phyloP scores from a whole-genome alignment of 2,113 vertebrate genomes.

The Natator depressus region DNA sequence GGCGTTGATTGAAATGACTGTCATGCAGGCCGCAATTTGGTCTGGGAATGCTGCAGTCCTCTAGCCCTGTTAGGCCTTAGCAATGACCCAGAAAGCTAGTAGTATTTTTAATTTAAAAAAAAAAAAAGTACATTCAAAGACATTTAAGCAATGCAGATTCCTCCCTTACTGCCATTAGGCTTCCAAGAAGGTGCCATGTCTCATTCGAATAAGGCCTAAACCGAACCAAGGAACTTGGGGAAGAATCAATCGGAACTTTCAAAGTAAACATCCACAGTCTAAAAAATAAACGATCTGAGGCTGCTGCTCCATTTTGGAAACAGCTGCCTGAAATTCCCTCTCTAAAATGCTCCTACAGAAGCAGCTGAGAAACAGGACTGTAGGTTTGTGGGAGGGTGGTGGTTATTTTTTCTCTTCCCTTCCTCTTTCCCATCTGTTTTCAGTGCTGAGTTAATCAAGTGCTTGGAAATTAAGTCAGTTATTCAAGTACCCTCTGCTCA shows the following conservation, averaged over 20 bases:
- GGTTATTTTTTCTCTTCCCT: not conserved
- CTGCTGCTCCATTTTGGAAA: not conserved
- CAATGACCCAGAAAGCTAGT: not conserved
- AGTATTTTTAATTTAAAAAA: too few relatives aligned
- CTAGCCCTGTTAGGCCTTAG: not conserved
- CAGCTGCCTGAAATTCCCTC: too few relatives aligned
- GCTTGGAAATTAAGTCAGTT: slow-evolving; percentile 66
- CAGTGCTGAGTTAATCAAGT: slow-evolving; percentile 63
- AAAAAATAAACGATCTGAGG: not conserved
- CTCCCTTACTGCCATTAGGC: not conserved
- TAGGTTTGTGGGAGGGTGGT: not conserved
- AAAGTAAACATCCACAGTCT: not conserved
- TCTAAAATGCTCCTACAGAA: not conserved
- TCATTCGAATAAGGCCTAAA: not conserved
- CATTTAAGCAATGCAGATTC: not conserved
- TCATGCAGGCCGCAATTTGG: not conserved
- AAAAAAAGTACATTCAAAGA: not conserved
- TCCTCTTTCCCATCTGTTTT: slow-evolving; percentile 6
- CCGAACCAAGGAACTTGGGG: not conserved
- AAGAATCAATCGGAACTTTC: not conserved
- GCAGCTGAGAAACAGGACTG: not conserved
- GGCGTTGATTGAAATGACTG: not conserved
- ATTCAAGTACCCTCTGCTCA: slow-evolving; percentile 58
- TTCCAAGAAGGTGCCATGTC: not conserved
- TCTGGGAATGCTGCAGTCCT: not conserved